These are phyloP conservation scores for Yponomeuta evonymella DNA, from an alignment of 2,888 invertebrate genomes.

Conservation along the genomic window DNA sequence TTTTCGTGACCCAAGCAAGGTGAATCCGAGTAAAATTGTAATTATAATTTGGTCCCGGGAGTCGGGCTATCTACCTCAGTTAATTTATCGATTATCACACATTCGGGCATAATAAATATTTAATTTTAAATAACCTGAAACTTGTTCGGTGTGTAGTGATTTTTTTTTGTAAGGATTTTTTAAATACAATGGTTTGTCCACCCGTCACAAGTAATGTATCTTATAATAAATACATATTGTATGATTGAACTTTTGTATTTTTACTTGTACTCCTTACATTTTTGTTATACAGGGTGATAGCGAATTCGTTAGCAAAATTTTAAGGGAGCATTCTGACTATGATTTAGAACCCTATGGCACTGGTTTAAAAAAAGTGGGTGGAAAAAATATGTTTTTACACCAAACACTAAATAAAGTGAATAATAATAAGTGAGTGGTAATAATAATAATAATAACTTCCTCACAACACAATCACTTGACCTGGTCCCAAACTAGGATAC, in stretches of 20 bases:
- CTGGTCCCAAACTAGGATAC: too few species aligned
- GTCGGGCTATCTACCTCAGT: slow-evolving; percentile 74
- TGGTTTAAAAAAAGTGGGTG: too few species aligned
- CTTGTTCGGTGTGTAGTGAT: slow-evolving; percentile 67
- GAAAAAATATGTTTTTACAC: too few species aligned
- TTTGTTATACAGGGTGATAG: not conserved
- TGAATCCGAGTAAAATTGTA: slow-evolving; percentile 49
- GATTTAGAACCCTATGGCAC: too few species aligned
- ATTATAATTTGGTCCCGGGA: slow-evolving; percentile 64
- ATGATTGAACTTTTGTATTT: slow-evolving; percentile 68
- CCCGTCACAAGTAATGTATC: slow-evolving; percentile 75
- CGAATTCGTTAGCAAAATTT: too few species aligned
- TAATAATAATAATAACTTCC: too few species aligned
- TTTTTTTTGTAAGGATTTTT: slow-evolving; percentile 53
- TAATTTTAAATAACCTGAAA: slow-evolving; percentile 58
- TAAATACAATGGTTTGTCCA: slow-evolving; percentile 66
- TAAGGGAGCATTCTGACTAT: too few species aligned
- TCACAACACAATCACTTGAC: too few species aligned
- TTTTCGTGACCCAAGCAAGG: slow-evolving; percentile 57
- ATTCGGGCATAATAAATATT: slow-evolving; percentile 69
- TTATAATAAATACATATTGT: slow-evolving; percentile 76
- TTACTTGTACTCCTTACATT: slow-evolving; percentile 31
- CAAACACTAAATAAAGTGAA: too few species aligned
- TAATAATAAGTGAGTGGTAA: too few species aligned
- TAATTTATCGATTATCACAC: slow-evolving; percentile 60